Percentiles rank a stretch among this genome's conserved stretches.
phyloP scores from a whole-genome alignment of 2,797 vertebrate species.

The Cercopithecus diana region DNA sequence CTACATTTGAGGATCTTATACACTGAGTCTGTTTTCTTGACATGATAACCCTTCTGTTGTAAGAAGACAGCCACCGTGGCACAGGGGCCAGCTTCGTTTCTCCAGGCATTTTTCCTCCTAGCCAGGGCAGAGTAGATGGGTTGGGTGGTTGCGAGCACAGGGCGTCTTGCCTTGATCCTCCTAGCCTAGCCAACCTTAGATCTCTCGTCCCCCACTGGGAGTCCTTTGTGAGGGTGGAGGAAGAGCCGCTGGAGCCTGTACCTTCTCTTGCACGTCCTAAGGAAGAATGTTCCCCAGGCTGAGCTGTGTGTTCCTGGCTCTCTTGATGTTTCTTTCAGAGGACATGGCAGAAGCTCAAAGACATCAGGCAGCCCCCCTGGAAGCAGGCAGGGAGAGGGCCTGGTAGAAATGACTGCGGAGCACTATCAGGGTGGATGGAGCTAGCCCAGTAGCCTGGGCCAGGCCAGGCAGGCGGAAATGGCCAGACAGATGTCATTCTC shows the following conservation, averaged over 20 bases:
- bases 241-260: too few relatives aligned
- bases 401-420: background rate
- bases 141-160: background rate
- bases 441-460: background rate
- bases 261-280: background rate
- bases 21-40: background rate
- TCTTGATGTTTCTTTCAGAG: background rate
- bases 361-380: background rate
- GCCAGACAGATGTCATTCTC: background rate
- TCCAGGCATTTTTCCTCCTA: background rate
- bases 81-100: background rate
- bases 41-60: rapidly evolving
- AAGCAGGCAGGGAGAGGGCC: background rate
- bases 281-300: background rate
- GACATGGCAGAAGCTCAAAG: background rate
- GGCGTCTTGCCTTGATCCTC: background rate
- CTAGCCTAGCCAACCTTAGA: background rate
- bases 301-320: background rate
- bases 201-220: rapidly evolving
- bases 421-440: background rate
- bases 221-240: background rate
- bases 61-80: rapidly evolving
- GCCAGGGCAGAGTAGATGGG: background rate
- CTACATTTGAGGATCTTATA: background rate
- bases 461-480: background rate